phyloP scores from a whole-genome alignment of 2,113 vertebrate species.

The Amphiprion ocellaris region DNA sequence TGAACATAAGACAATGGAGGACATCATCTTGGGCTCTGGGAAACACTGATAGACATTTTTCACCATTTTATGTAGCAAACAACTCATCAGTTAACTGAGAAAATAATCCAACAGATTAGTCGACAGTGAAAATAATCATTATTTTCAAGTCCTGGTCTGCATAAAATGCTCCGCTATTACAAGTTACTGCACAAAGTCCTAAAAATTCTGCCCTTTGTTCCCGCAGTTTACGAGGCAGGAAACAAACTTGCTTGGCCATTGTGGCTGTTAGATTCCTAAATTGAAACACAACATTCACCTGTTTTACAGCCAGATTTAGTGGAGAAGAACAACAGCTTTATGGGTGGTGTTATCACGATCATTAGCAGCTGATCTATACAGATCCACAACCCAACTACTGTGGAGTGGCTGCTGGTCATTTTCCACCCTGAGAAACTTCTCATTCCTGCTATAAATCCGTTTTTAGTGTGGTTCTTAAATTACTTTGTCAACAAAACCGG shows the following conservation, averaged over 20 bases:
- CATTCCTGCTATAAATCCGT: background rate
- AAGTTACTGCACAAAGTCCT: background rate
- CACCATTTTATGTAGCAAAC: too few species aligned
- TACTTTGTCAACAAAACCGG: constrained; percentile 6
- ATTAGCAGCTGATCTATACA: constrained; percentile 14
- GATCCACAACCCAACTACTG: constrained; percentile 11
- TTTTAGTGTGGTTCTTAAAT: constrained; percentile 33
- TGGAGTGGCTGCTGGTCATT: constrained; percentile 4
- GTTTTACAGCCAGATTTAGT: constrained; percentile 26
- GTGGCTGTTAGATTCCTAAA: background rate
- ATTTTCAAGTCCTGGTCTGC: too few species aligned
- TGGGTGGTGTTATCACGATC: constrained; percentile 8
- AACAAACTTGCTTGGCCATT: constrained; percentile 22
- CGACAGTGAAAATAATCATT: too few species aligned
- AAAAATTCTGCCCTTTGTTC: background rate
- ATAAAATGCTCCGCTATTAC: background rate
- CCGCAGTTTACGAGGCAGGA: constrained; percentile 16
- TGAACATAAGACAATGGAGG: too few species aligned
- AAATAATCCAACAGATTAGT: too few species aligned
- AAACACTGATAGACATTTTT: too few species aligned
- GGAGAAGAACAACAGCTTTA: background rate
- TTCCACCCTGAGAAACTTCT: background rate
- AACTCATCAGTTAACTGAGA: too few species aligned
- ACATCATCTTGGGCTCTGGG: too few species aligned
- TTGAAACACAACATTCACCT: background rate